Evolutionary conservation across 2,888 invertebrate genomes (phyloP), one percentile per base, ranked within the genome.

Genomic region (Pyrgus malvae): DNA sequence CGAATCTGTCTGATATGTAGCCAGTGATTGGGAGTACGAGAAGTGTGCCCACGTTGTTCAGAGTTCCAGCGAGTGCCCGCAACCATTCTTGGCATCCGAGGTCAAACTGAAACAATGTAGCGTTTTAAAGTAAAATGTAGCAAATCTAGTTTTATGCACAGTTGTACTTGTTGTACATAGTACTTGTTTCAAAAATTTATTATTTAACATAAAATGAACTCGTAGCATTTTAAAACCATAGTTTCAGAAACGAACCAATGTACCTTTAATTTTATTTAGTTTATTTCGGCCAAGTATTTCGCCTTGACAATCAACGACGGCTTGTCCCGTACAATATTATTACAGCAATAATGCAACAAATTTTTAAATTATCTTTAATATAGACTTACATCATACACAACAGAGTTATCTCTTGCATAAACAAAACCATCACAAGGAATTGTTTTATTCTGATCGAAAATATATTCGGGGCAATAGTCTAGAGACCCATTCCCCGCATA

Each of bases 11-110:
- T 2, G 94, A 93, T 33, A 38, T 38, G 59, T 91, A 91, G 19
- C 95, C 95, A 0, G 93, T 91, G 56, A 94, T 79, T 0, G 94
- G 93, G 54, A 94, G 82, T 6, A 94, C 94, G 48, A 94, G 79
- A 57, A 95, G 91, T 46, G 94, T 94, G 1, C 95, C 95, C 38
- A 93, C 79, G 66, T 93, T 94, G 76, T 92, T 93, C 1, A 95
- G 80, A 1, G 95, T 94, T 1, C 95, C 95, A 3, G 95, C 92
- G 59, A 95, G 71, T 0, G 94, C 92, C 41, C 95, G 83, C 65
- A 93, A 92, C 95, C 95, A 95, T 58, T 93, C 90, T 54, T 92
- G 90, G 62, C 94, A 94, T 9, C 92, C 92, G 2, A 94, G 76
- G 63, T 91, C 84, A 68, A 93, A 94, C 94, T 94, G 71, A 12